These are phyloP conservation scores for Nomada ruficornis DNA, from an alignment of 2,888 invertebrate genomes.

Conservation along the genomic window DNA sequence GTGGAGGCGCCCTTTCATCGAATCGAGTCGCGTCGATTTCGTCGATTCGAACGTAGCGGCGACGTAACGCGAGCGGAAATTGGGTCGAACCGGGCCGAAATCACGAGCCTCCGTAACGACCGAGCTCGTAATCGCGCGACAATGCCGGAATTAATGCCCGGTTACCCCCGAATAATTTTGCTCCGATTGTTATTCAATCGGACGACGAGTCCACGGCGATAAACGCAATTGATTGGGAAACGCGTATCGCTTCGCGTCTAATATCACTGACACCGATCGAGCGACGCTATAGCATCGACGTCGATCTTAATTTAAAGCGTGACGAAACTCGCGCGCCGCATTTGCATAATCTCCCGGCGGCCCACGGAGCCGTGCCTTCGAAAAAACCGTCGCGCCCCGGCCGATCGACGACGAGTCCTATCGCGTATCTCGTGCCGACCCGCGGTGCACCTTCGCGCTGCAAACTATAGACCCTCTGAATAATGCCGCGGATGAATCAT, in stretches of 20 bases:
- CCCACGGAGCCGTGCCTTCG: neutral
- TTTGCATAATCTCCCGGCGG: constrained; percentile 38
- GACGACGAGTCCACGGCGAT: neutral
- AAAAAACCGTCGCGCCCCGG: neutral
- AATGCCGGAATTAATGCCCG: constrained; percentile 47
- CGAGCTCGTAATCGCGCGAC: constrained; percentile 37
- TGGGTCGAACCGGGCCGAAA: constrained; percentile 61
- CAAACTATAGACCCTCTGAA: too few species aligned
- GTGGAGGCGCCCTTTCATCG: neutral
- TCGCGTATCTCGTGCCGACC: too few species aligned
- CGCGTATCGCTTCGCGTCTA: constrained; percentile 15
- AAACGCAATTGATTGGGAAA: constrained; percentile 15
- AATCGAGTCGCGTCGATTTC: neutral
- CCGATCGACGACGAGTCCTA: too few species aligned
- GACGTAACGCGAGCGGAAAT: constrained; percentile 34
- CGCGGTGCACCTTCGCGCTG: too few species aligned
- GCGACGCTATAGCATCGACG: neutral
- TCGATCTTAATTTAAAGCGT: constrained; percentile 32
- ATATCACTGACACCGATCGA: constrained; percentile 30
- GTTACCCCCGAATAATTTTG: constrained; percentile 31
- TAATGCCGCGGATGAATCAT: too few species aligned
- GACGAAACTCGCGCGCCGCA: constrained; percentile 31
- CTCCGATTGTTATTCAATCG: constrained; percentile 12
- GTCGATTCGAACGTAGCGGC: neutral
- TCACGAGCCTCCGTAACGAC: constrained; percentile 42